Evolutionary conservation across 2,797 vertebrate species (phyloP).

Genomic region (Cichlasoma orientale): DNA sequence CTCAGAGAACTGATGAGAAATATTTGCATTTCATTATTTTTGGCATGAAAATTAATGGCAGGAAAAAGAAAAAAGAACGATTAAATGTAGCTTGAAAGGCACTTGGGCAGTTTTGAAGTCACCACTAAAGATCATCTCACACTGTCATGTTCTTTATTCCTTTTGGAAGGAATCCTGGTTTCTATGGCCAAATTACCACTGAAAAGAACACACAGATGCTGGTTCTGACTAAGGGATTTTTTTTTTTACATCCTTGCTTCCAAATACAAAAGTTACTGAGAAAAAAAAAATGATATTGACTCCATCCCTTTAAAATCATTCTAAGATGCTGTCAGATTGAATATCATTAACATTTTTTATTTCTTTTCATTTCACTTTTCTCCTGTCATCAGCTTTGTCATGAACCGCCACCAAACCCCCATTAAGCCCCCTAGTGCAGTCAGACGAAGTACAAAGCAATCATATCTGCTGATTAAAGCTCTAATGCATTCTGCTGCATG

Average conservation of each 20-base stretch:
- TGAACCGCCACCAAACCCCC: constrained; percentile 73
- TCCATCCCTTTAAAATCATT: constrained; percentile 54
- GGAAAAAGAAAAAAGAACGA: constrained; percentile 27
- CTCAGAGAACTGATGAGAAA: constrained; percentile 66
- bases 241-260: constrained; percentile 43
- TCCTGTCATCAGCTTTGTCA: constrained; percentile 74
- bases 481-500: constrained; percentile 82
- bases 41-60: constrained; percentile 63
- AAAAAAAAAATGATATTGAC: constrained; percentile 41
- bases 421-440: constrained; percentile 72
- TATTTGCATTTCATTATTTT: constrained; percentile 78
- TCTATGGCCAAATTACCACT: constrained; percentile 50
- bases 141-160: constrained; percentile 43
- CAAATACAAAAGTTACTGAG: constrained; percentile 51
- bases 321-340: constrained; percentile 60
- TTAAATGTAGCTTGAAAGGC: constrained; percentile 30
- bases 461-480: constrained; percentile 88
- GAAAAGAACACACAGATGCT: constrained; percentile 47
- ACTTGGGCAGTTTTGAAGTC: constrained; percentile 29
- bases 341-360: constrained; percentile 75
- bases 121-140: constrained; percentile 16
- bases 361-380: constrained; percentile 66
- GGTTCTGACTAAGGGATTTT: constrained; percentile 53
- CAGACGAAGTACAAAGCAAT: constrained; percentile 84
- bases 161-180: constrained; percentile 45